Conservation (phyloP, 2,888 invertebrate genomes). For the Halictus ligatus region DNA sequence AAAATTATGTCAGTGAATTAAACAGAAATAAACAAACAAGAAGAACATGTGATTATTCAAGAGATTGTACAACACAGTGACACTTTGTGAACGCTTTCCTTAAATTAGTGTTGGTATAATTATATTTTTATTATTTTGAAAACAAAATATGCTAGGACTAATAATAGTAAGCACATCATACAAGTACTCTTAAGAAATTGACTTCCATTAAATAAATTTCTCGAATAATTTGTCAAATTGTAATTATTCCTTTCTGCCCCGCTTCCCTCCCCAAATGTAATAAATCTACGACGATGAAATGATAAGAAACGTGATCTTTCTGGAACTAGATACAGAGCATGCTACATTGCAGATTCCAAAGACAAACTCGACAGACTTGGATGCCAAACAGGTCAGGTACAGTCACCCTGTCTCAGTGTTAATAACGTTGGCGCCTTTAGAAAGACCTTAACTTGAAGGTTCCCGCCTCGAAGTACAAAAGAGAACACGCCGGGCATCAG, state of each 20-base stretch:
- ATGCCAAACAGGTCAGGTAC: background rate
- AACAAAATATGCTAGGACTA: background rate
- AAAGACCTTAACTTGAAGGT: conserved; percentile 61
- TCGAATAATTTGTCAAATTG: background rate
- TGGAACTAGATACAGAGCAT: background rate
- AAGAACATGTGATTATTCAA: background rate
- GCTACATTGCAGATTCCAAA: background rate
- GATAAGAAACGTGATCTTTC: background rate
- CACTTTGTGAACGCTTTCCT: background rate
- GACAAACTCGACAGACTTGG: background rate
- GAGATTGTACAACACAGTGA: background rate
- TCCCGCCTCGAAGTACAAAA: conserved; percentile 54
- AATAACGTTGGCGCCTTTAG: conserved; percentile 67
- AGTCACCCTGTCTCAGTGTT: conserved; percentile 43
- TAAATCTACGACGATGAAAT: background rate
- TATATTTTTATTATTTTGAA: background rate
- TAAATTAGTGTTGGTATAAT: background rate
- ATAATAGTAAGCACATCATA: background rate
- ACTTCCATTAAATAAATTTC: background rate
- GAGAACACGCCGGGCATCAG: conserved; percentile 39
- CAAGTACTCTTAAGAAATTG: background rate
- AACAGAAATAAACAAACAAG: background rate
- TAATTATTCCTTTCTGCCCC: background rate
- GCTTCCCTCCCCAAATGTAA: background rate
- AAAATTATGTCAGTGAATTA: background rate